Percentiles rank a stretch among this genome's conserved stretches.
Conservation (phyloP, 2,113 vertebrate species). For the Centropus bengalensis region DNA sequence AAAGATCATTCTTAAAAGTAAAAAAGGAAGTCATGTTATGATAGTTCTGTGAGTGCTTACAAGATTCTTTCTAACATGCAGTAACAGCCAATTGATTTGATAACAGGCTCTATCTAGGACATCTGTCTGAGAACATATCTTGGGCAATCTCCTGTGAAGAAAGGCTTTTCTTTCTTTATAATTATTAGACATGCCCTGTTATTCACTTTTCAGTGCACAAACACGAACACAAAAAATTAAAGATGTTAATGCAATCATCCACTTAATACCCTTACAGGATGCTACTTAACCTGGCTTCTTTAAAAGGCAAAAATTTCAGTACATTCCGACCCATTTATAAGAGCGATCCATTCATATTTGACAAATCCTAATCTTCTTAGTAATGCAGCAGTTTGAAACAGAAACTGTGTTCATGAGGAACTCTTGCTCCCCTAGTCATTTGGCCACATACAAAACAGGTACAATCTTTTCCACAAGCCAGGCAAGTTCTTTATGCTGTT, state of each 20-base stretch:
- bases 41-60: background rate
- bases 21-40: background rate
- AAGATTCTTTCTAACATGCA: background rate
- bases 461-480: background rate
- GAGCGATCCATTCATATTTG: conserved; percentile 46
- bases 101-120: background rate
- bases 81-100: background rate
- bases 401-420: background rate
- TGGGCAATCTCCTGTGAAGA: background rate
- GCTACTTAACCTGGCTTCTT: conserved; percentile 50
- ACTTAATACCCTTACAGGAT: background rate
- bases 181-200: no score
- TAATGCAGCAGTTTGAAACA: conserved; percentile 42
- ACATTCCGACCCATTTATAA: conserved; percentile 68
- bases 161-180: background rate
- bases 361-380: conserved; percentile 51
- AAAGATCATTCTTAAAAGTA: background rate
- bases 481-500: background rate
- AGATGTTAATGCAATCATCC: background rate
- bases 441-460: accelerated
- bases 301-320: conserved; percentile 51
- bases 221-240: background rate
- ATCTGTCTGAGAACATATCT: background rate
- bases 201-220: background rate
- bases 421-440: background rate